A percentile compares a stretch with the other conserved stretches of the same genome.
These are phyloP conservation scores for Aurelia coerulea DNA, from an alignment of 30 jellyfish, hydroid and myxozoan genomes.

Conservation along the genomic window DNA sequence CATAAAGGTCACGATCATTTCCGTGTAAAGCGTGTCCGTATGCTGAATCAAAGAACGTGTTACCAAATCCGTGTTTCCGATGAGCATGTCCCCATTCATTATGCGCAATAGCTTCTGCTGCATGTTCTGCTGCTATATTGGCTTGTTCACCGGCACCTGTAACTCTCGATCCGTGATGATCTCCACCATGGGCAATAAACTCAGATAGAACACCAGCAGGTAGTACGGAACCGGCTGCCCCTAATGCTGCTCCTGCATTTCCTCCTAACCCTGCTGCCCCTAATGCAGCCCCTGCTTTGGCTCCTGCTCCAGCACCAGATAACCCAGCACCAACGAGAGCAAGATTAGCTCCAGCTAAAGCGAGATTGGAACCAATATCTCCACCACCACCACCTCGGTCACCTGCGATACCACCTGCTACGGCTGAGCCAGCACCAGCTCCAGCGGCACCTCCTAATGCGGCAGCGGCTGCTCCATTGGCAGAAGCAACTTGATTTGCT, in stretches of 20 bases:
- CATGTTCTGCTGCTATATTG: conserved; percentile 65
- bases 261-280: conserved; percentile 27
- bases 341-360: conserved; percentile 57
- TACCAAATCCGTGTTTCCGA: conserved; percentile 46
- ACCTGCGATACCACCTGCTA: conserved; percentile 78
- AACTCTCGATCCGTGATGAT: conserved; percentile 34
- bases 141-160: conserved; percentile 88
- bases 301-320: conserved; percentile 56
- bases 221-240: conserved; percentile 43
- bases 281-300: background rate
- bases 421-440: conserved; percentile 54
- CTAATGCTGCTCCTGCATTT: conserved; percentile 22
- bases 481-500: conserved; percentile 69
- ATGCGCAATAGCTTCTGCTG: conserved; percentile 78
- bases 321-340: conserved; percentile 57
- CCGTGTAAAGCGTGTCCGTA: conserved; percentile 71
- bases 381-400: conserved; percentile 67
- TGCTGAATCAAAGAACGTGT: conserved; percentile 75
- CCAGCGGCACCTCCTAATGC: conserved; percentile 53
- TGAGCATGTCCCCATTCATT: conserved; percentile 75
- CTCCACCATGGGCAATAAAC: conserved; percentile 37
- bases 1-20: conserved; percentile 70
- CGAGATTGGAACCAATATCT: conserved; percentile 35
- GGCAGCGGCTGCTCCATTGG: conserved; percentile 33
- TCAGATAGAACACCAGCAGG: conserved; percentile 44